Evolutionary conservation across 2,888 invertebrate genomes (phyloP).

Genomic region (Standfussiana lucernea): DNA sequence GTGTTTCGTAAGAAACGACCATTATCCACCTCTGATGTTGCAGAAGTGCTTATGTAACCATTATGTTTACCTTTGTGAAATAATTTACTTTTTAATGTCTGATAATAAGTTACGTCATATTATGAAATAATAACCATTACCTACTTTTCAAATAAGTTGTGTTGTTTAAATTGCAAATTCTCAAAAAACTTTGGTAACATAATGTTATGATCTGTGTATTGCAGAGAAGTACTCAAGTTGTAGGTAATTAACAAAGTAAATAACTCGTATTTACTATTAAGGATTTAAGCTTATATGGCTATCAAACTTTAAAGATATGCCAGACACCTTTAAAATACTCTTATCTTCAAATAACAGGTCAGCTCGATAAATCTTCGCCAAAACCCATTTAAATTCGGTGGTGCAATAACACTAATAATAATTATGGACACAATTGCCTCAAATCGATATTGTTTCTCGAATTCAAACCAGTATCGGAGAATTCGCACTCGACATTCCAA

Average conservation of each 20-base stretch:
- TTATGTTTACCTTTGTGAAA: neutral
- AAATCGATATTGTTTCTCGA: conserved; percentile 60
- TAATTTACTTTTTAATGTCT: too few species aligned
- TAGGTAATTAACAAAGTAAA: neutral
- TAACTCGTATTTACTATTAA: neutral
- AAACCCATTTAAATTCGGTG: conserved; percentile 43
- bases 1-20: neutral
- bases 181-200: neutral
- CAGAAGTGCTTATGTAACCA: neutral
- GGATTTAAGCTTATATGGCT: neutral
- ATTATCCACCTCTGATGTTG: neutral
- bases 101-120: neutral
- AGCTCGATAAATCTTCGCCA: conserved; percentile 22
- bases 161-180: neutral
- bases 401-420: conserved; percentile 45
- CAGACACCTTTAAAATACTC: conserved; percentile 10
- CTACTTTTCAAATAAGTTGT: neutral
- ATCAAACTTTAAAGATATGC: conserved; percentile 1
- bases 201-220: neutral
- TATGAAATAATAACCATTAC: too few species aligned
- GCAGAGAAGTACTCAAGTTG: neutral
- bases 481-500: conserved; percentile 61
- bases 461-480: conserved; percentile 56
- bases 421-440: conserved; percentile 37
- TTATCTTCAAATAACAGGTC: conserved; percentile 28